phyloP scores from a whole-genome alignment of 2,888 invertebrate genomes.

The Junonia oenone region DNA sequence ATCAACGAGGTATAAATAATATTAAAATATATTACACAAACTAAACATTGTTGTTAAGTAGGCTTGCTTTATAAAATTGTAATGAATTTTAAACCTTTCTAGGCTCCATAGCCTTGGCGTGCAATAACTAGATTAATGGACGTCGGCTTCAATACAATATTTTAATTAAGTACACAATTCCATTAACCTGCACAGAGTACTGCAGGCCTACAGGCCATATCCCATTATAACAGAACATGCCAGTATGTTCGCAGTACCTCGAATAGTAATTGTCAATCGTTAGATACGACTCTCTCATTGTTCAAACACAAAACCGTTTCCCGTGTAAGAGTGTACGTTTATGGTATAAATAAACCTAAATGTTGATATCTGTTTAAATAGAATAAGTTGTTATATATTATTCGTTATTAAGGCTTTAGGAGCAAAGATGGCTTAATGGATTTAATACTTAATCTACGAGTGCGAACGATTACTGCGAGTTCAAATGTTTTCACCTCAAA shows the following conservation, averaged over 20 bases:
- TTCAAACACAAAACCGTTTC: conserved; percentile 26
- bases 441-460: too few species aligned
- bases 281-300: conserved; percentile 11
- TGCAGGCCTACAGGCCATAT: background rate
- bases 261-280: background rate
- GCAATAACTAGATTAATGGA: conserved; percentile 9
- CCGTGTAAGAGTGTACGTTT: conserved; percentile 11
- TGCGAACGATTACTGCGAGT: too few species aligned
- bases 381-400: too few species aligned
- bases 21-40: too few species aligned
- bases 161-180: background rate
- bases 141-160: conserved; percentile 5
- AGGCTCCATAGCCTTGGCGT: background rate
- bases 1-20: background rate
- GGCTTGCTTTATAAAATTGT: background rate
- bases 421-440: background rate
- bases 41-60: background rate
- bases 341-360: background rate
- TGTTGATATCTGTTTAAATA: too few species aligned
- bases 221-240: background rate
- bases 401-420: too few species aligned
- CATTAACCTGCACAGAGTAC: conserved; percentile 1
- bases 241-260: background rate
- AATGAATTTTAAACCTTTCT: conserved; percentile 1
- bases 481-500: too few species aligned